Evolutionary conservation across 2,113 vertebrate genomes (phyloP).

Genomic region (Ia io): DNA sequence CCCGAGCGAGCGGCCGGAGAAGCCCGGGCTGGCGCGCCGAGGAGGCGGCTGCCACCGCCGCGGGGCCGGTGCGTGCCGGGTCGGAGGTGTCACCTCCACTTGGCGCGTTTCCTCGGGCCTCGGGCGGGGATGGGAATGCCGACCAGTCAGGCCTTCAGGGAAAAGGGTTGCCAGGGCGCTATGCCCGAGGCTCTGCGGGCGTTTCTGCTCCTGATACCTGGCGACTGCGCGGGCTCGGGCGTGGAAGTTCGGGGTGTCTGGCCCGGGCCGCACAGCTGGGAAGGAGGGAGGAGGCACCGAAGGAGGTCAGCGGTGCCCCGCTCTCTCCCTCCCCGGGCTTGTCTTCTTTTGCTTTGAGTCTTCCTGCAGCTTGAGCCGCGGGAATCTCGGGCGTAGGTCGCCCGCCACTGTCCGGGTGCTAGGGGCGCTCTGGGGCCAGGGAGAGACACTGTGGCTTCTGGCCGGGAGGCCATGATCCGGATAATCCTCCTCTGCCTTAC

Average conservation of each 20-base stretch:
- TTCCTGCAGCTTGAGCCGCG: neutral
- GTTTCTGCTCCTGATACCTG: neutral
- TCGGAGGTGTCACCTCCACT: slow-evolving; percentile 58
- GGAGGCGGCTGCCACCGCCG: neutral
- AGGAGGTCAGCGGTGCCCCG: slow-evolving; percentile 39
- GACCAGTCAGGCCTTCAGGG: slow-evolving; percentile 50
- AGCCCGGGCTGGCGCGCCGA: neutral
- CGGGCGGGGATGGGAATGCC: neutral
- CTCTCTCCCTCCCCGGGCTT: neutral
- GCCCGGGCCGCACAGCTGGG: neutral
- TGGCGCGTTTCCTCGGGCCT: slow-evolving; percentile 6
- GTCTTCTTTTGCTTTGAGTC: slow-evolving; percentile 59
- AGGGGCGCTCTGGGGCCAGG: slow-evolving; percentile 33
- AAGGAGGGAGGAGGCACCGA: neutral
- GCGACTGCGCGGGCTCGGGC: neutral
- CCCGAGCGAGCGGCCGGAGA: neutral
- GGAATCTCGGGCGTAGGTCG: neutral
- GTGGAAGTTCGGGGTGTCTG: slow-evolving; percentile 55
- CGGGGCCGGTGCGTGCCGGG: neutral
- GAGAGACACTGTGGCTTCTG: slow-evolving; percentile 33
- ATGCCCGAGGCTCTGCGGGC: neutral
- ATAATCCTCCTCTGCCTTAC: slow-evolving; percentile 73
- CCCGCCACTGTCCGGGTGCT: neutral
- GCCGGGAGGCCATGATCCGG: slow-evolving; percentile 78
- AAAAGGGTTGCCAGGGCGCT: neutral